Evolutionary conservation across 2,113 vertebrate genomes (phyloP), one percentile per base, ranked within the genome.

Genomic region (Phaethornis superciliosus): DNA sequence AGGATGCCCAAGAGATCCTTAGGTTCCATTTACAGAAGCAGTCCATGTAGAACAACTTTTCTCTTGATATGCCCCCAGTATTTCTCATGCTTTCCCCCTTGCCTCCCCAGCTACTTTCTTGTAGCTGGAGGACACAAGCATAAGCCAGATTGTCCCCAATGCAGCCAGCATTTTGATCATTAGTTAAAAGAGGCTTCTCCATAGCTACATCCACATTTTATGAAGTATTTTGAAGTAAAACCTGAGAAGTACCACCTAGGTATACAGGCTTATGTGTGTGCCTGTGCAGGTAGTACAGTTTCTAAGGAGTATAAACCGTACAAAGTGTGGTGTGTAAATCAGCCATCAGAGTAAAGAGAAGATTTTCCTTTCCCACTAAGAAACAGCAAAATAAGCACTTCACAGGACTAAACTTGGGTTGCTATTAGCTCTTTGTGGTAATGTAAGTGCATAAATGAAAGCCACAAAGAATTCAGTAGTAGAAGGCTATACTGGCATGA

Each of bases 371-470:
- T 81, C 44, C 40, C 44, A 22, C 42, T 33, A 19, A 90, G 69
- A 79, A 90, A 58, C 15, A 69, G 70, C 30, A 49, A 18, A 75
- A 47, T 32, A 86, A 64, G 77, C 35, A 68, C 44, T 78, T 83
- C 58, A 81, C 32, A 81, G 65, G 28, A 59, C 44, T 75, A 64
- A 59, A 81, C 0, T 51, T 16, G n/a, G 26, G 30, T 37, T 78
- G 37, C 64, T 95, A 72, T 80, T 94, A 44, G 21, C 56, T 90
- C 80, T 83, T 79, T 92, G 83, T 84, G 88, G 92, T 90, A 86
- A 71, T 35, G 20, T 40, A 67, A 72, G 30, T 88, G 54, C 20
- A 0, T 81, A 23, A 75, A 69, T 70, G 62, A 95, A 95, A 95
- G 83, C 83, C 86, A 81, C 92, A 94, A 79, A 92, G 24, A 75